Conservation (phyloP, 2,888 invertebrate genomes). For the Itoplectis maculator region DNA sequence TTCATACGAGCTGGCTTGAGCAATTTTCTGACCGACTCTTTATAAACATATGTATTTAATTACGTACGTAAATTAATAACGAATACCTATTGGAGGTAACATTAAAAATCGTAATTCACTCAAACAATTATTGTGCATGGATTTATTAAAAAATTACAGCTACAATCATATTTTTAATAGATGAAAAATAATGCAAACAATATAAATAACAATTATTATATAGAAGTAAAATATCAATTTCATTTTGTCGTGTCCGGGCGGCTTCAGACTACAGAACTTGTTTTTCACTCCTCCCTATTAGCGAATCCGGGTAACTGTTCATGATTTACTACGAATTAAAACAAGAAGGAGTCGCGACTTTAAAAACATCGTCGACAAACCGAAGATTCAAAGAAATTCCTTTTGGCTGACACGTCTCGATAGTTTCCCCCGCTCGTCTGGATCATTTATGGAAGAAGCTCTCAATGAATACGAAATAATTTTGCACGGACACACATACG, state of each 20-base stretch:
- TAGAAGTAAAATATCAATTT: background rate
- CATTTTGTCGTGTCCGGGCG: background rate
- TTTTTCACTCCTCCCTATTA: background rate
- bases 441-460: conserved; percentile 37
- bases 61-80: too few species aligned
- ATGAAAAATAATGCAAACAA: background rate
- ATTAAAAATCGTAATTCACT: too few species aligned
- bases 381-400: conserved; percentile 19
- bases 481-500: conserved; percentile 9
- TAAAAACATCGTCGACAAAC: conserved; percentile 1
- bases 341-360: conserved; percentile 19
- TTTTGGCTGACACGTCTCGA: conserved; percentile 7
- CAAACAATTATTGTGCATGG: too few species aligned
- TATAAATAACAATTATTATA: background rate
- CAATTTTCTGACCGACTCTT: too few species aligned
- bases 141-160: too few species aligned
- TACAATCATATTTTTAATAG: background rate
- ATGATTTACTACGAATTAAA: background rate
- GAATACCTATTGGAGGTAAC: too few species aligned
- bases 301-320: background rate
- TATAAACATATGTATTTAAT: too few species aligned
- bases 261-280: background rate
- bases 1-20: too few species aligned
- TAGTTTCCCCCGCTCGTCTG: conserved; percentile 11
- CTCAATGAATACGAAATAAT: conserved; percentile 60